Base-by-base conservation (phyloP, 1,140 invertebrate genomes). In the Lordiphosa collinella region DNA sequence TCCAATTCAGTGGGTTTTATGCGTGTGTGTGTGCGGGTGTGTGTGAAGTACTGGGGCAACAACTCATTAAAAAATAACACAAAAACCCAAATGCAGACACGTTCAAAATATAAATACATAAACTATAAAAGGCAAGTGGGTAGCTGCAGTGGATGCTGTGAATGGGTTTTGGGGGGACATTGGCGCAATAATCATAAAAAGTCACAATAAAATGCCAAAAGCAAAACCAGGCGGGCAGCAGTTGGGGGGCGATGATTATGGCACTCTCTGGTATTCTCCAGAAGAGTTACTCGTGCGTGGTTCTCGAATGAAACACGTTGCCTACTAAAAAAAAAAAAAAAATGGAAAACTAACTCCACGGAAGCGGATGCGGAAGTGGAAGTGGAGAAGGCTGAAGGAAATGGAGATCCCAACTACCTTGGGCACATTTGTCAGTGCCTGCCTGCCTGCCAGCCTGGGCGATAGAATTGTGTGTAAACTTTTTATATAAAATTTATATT, bases 171-270 rank as follows among this genome's bases (percentile, higher is more conserved):
- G 22, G 18, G 31, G 11, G 48, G 38, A 52, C 62, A 59, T 66
- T 67, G 74, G 55, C 53, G 75, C 69, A 73, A 79, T 79, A 79
- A 79, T 79, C 75, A 79, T 79, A 79, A 79, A 79, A 79, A 79
- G 69, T 59, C 69, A 79, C 75, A 79, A 79, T 79, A 79, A 79
- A 79, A 67, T 54, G 69, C 55, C 48, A 43, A 43, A 43, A 43
- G 40, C 18, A 43, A 43, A 11, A 18, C 37, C 41, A 46, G 40
- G 49, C 40, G 40, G 55, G 50, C 60, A 51, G n/a, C n/a, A n/a
- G n/a, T n/a, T n/a, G n/a, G n/a, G n/a, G 37, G 68, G 44, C 49
- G 68, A 71, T 71, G 68, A 72, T 72, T 72, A 72, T 64, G 68
- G 46, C 44, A 51, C 41, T 53, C 59, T 38, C 53, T 14, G 16